Base-by-base conservation (phyloP, 1,140 invertebrate species). In the Philotrypesis tridentata region DNA sequence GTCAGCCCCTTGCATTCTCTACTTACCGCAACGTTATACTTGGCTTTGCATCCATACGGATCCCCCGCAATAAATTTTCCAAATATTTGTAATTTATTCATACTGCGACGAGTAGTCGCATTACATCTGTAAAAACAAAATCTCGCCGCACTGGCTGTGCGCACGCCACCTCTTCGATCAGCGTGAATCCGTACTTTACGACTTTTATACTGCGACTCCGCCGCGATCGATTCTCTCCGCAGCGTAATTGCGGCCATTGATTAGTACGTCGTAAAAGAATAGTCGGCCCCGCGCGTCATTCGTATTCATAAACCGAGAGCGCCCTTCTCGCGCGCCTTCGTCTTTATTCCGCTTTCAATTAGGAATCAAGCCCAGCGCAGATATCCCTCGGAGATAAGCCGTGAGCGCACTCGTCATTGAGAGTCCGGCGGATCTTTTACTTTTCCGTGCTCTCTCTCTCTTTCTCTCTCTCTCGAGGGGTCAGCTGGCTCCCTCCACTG, bases 201-300 rank as follows among this genome's bases (percentile, higher is more conserved):
- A 83, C 85, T 85, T 83, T 85, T 84, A 70, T 83, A 80, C 84
- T 72, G 80, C 82, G 72, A n/a, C 80, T 83, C 84, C 86, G 82
- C 86, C 86, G 67, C 70, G 71, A 61, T 83, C 74, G 73, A 71
- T 82, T 61, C 37, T 76, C 55, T 77, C 33, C 73, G n/a, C n/a
- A 73, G 83, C 78, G 48, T 72, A 79, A 79, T 80, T 80, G 61
- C 71, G 77, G 76, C 67, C 73, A 83, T 83, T 74, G 65, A 37
- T 67, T 79, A 83, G 85, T 85, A 83, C 80, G 77, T 82, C 82
- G 84, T 86, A 84, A 87, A 87, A 85, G 82, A 73, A 79, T 79
- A 80, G 84, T 37, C 81, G 80, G 73, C 65, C 40, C 37, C 63
- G n/a, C n/a, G 63, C 29, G 27, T 78, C 74, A 79, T 82, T 67